Evolutionary conservation across 2,113 vertebrate genomes (phyloP).

Genomic region (Leucopternis melanops): DNA sequence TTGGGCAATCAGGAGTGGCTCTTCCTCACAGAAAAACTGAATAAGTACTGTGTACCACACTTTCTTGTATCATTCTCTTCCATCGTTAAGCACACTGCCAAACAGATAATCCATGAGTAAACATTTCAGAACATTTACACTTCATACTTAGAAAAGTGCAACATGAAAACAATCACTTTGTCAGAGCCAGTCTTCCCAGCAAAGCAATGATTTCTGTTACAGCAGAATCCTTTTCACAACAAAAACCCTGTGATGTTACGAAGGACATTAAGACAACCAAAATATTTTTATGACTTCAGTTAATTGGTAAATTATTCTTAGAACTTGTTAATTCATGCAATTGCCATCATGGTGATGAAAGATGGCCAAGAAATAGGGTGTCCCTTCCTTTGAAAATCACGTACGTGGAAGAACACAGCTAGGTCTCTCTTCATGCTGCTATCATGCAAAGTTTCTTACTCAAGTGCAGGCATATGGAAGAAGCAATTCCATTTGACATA

Average conservation of each 20-base stretch:
- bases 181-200: background rate
- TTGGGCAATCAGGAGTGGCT: background rate
- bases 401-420: background rate
- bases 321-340: background rate
- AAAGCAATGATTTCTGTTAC: background rate
- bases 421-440: background rate
- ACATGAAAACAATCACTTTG: background rate
- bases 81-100: background rate
- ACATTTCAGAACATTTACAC: background rate
- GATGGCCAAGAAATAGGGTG: background rate
- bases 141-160: background rate
- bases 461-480: background rate
- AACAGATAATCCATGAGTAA: background rate
- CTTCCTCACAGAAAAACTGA: background rate
- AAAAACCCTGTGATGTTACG: background rate
- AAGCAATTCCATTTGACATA: background rate
- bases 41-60: background rate
- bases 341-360: background rate
- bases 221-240: background rate
- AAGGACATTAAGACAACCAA: background rate
- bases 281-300: background rate
- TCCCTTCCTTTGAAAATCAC: background rate
- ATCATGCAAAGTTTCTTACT: background rate
- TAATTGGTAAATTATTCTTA: background rate
- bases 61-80: background rate